Evolutionary conservation across 2,113 vertebrate species (phyloP), one percentile per base, ranked within the genome.

Genomic region (Scophthalmus maximus): DNA sequence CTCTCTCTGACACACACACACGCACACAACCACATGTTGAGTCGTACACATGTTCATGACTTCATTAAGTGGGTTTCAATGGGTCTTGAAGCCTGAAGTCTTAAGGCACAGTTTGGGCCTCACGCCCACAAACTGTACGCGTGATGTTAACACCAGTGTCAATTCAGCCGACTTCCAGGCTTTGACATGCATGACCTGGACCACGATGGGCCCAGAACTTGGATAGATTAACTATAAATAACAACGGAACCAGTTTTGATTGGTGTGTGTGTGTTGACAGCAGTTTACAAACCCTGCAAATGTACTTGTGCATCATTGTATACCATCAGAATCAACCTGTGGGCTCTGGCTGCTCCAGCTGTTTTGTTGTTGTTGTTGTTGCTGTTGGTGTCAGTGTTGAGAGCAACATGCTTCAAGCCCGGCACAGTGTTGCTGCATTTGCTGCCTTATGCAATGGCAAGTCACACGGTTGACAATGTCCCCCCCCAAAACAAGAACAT

Each of bases 401-500:
- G 64, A 81, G 68, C 68, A 47, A 29, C 56, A 57, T 65, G 71
- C 61, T 62, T 20, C 60, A 76, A 81, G 58, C 17, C 57, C 30
- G 8, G 46, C 57, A 70, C 51, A 34, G 49, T 55, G n/a, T n/a
- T n/a, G 60, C 61, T 79, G 73, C 68, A 76, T 61, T 76, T 83
- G 56, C 27, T 51, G 78, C 66, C 78, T 87, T 80, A 78, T 79
- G 84, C 82, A 87, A 83, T 75, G 68, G 62, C 79, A 84, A 81
- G 73, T 83, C 81, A 78, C 78, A 84, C 73, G 87, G 82, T 82
- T 83, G 86, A 84, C 80, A 84, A 78, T 83, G 78, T 79, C 81
- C 82, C 74, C 78, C 82, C 74, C 78, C 82, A 79, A 81, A 86
- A 87, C 84, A 86, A 89, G 74, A 90, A n/a, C n/a, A n/a, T n/a